phyloP scores from a whole-genome alignment of 2,113 vertebrate genomes.

The Odocoileus hemionus region DNA sequence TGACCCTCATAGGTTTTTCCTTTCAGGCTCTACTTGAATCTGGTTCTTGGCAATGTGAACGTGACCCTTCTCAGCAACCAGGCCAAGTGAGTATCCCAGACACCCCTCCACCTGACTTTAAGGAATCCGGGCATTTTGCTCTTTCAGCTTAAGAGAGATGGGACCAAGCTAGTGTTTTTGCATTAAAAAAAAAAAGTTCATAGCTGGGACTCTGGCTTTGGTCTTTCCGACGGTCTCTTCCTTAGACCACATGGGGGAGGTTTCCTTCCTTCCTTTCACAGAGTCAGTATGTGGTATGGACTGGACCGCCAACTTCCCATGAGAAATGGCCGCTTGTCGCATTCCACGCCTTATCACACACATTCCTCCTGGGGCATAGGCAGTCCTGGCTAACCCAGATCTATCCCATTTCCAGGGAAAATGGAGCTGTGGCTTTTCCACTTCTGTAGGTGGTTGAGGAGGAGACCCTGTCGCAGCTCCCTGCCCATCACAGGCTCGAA shows the following conservation, averaged over 20 bases:
- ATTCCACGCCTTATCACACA: background rate
- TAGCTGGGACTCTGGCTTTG: background rate
- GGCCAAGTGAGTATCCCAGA: conserved; percentile 87
- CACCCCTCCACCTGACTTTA: background rate
- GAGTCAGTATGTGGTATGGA: background rate
- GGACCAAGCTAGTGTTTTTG: background rate
- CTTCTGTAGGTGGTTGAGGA: background rate
- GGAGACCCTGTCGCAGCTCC: background rate
- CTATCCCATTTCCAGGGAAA: background rate
- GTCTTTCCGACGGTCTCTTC: background rate
- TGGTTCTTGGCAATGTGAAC: conserved; percentile 96
- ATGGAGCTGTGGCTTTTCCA: background rate
- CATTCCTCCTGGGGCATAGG: background rate
- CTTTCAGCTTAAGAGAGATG: background rate
- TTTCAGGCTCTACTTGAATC: conserved; percentile 93
- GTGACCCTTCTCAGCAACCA: conserved; percentile 98
- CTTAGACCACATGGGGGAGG: background rate
- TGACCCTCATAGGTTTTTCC: conserved; percentile 51
- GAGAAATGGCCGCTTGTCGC: background rate
- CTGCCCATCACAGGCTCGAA: rapidly evolving
- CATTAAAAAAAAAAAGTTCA: background rate
- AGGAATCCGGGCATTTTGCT: background rate
- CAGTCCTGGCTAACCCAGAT: background rate
- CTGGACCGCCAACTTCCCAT: background rate
- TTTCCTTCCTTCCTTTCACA: background rate